A percentile compares a stretch with the other conserved stretches of the same genome.
Evolutionary conservation across 2,797 vertebrate species (phyloP).

Genomic region (Anguilla obscura): DNA sequence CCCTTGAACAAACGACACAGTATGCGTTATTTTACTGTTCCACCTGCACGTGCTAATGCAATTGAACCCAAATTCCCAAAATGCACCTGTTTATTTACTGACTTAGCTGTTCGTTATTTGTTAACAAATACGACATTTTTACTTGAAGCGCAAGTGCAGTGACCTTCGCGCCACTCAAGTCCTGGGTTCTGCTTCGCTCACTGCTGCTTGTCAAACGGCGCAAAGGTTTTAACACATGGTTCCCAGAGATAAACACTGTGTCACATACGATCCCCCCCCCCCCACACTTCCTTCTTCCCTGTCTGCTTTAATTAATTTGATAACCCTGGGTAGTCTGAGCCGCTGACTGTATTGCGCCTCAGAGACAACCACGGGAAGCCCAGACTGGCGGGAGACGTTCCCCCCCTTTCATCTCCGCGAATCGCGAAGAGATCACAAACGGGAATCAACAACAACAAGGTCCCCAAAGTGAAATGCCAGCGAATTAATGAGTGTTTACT

Average conservation of each 20-base stretch:
- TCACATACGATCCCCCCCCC: conserved; percentile 58
- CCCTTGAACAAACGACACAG: too few species aligned
- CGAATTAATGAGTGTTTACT: conserved; percentile 45
- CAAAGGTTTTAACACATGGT: conserved; percentile 54
- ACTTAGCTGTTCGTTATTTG: neutral
- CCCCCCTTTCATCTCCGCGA: conserved; percentile 50
- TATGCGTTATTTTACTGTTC: too few species aligned
- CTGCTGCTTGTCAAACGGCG: conserved; percentile 39
- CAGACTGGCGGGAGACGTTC: conserved; percentile 47
- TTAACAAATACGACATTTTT: conserved; percentile 19
- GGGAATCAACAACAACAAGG: conserved; percentile 58
- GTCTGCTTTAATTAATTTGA: conserved; percentile 64
- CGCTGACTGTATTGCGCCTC: conserved; percentile 58
- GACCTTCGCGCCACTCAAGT: neutral
- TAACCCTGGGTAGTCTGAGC: conserved; percentile 68
- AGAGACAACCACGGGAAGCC: conserved; percentile 52
- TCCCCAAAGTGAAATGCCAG: conserved; percentile 50
- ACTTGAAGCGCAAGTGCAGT: neutral
- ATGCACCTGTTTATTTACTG: neutral
- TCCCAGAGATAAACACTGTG: conserved; percentile 59
- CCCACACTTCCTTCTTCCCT: conserved; percentile 58
- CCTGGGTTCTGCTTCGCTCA: neutral
- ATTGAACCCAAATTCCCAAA: neutral
- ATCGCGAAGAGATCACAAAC: conserved; percentile 57
- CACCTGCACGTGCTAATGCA: neutral